These are phyloP conservation scores for Eutolmus rufibarbis DNA, from an alignment of 2,888 invertebrate species.

Conservation along the genomic window DNA sequence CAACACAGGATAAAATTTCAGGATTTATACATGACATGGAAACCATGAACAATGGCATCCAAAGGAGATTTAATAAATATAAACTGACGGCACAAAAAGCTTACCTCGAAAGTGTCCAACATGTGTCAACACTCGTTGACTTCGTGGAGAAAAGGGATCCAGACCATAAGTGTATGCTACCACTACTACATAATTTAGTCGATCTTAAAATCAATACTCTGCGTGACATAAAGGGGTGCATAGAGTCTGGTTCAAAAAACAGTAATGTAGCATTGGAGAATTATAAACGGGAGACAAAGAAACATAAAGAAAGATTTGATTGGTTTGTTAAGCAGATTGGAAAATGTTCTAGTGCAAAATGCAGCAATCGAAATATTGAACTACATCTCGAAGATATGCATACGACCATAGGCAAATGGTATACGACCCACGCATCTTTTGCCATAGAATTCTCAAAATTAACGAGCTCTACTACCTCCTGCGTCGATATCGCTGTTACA, in stretches of 20 bases:
- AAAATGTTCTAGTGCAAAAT: neutral
- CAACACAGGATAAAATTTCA: neutral
- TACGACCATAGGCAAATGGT: neutral
- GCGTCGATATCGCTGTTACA: neutral
- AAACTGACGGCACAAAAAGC: neutral
- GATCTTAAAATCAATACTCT: neutral
- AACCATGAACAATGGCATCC: neutral
- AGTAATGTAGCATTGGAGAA: neutral
- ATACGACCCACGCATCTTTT: neutral
- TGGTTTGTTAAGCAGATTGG: neutral
- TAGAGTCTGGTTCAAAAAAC: neutral
- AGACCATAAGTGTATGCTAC: neutral
- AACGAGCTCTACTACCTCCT: neutral
- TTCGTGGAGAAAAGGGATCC: neutral
- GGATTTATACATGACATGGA: neutral
- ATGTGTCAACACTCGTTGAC: neutral
- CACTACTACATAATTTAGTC: neutral
- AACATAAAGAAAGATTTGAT: neutral
- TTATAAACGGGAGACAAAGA: neutral
- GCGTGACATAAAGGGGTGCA: neutral
- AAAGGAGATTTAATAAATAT: neutral
- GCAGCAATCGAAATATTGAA: neutral
- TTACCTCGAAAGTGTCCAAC: neutral
- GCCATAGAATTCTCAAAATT: neutral
- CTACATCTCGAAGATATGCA: neutral